Conservation (phyloP, 2,113 vertebrate species). For the Psilopsiagon aymara region DNA sequence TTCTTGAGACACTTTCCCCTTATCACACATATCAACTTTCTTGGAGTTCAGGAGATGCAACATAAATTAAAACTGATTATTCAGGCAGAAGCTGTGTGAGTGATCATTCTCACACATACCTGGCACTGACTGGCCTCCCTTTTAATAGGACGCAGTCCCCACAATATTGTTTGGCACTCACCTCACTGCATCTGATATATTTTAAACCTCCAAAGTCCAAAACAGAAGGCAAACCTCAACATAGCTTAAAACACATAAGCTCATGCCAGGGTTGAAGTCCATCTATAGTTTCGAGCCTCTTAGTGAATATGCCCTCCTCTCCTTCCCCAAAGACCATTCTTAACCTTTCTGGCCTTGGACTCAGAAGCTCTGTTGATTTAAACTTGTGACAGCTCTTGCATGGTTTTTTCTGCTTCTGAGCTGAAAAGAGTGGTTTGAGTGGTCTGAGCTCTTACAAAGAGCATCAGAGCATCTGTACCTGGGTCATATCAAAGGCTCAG, state of each 20-base stretch:
- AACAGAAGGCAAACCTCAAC: not conserved
- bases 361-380: not conserved
- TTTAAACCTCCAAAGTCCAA: not conserved
- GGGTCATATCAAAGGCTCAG: slow-evolving; percentile 38
- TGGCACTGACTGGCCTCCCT: not conserved
- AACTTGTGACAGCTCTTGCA: accelerated
- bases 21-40: slow-evolving; percentile 7
- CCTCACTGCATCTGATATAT: not conserved
- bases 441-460: not conserved
- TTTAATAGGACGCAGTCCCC: not conserved
- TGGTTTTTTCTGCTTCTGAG: not conserved
- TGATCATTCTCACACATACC: not conserved
- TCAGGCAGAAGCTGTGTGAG: not conserved
- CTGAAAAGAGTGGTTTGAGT: not conserved
- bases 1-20: not conserved
- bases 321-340: not conserved
- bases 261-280: not conserved
- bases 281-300: accelerated
- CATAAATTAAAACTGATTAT: slow-evolving; percentile 9
- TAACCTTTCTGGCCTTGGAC: not conserved
- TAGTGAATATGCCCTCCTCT: not conserved
- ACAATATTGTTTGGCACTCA: not conserved
- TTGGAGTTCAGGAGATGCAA: not conserved
- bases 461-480: not conserved
- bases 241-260: not conserved